Evolutionary conservation across 1,140 invertebrate genomes (phyloP).

Genomic region (Ruditapes philippinarum): DNA sequence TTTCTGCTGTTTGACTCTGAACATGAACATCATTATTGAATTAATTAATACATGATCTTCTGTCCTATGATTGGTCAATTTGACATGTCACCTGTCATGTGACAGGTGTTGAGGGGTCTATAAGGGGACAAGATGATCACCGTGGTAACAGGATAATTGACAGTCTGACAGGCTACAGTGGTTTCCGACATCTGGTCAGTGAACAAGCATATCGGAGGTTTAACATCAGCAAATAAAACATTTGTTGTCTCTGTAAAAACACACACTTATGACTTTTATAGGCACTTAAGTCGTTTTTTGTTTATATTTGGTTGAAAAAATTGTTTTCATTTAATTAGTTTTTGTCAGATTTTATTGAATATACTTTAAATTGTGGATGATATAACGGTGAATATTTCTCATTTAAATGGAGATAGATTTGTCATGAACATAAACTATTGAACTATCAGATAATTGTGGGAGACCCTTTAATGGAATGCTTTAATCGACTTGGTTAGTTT

Average conservation of each 20-base stretch:
- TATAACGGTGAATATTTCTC: background rate
- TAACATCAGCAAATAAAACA: background rate
- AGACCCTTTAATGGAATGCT: background rate
- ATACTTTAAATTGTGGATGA: background rate
- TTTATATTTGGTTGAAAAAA: slow-evolving; percentile 7
- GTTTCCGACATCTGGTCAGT: slow-evolving; percentile 2
- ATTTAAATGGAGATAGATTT: background rate
- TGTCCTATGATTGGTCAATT: slow-evolving; percentile 10
- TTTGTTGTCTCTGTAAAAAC: background rate
- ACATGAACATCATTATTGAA: too few relatives aligned
- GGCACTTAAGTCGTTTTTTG: background rate
- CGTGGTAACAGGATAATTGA: background rate
- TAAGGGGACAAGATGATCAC: background rate
- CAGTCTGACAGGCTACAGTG: background rate
- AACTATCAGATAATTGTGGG: background rate
- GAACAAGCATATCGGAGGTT: background rate
- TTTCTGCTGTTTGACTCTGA: too few relatives aligned
- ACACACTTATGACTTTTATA: background rate
- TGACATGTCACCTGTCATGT: slow-evolving; percentile 7
- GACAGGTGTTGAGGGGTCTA: slow-evolving; percentile 15
- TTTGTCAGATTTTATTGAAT: background rate
- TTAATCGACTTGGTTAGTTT: background rate
- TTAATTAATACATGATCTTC: background rate
- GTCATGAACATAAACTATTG: background rate
- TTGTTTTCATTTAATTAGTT: background rate